Evolutionary conservation across 2,888 invertebrate species (phyloP), one percentile per base, ranked within the genome.

Genomic region (Aradus depressus): DNA sequence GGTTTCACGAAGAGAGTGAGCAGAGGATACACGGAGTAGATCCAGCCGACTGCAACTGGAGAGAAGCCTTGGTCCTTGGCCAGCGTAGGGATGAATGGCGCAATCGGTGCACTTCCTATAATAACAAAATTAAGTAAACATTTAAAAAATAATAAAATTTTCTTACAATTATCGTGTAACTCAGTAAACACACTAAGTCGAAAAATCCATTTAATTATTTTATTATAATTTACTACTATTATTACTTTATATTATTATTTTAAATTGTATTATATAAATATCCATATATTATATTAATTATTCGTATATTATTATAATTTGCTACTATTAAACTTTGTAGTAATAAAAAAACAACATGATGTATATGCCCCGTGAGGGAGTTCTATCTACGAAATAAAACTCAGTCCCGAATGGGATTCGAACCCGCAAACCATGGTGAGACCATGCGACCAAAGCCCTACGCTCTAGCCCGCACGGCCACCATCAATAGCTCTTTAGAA

Each of bases 11-110:
- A 16, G 25, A 53, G 48, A 21, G 44, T 41, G 18, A 49, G n/a
- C 3, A 56, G 16, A 5, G 56, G 56, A 3, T 44, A 39, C 4
- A 47, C 43, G 6, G 53, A 53, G 32, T 48, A 32, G 14, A 53
- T 43, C 26, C 42, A 41, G 26, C 56, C 56, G 1, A 56, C 44
- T 14, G 44, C 41, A 26, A 53, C 35, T 6, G 56, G 32, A 3
- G 56, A 53, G 41, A 45, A 56, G 16, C 56, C 56, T 22, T 51
- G 38, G 18, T 53, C 49, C 44, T 51, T 53, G 12, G 41, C 44
- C 4, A 54, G 49, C 10, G 52, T 12, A 6, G 54, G 44, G 5
- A 54, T 12, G 25, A 52, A 52, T 12, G 54, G 54, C 4, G 39
- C 31, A 16, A 54, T 41, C 23, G 54, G 51, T 5, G 54, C 51